phyloP scores from a whole-genome alignment of 2,888 invertebrate species.

The Catocala sponsa region DNA sequence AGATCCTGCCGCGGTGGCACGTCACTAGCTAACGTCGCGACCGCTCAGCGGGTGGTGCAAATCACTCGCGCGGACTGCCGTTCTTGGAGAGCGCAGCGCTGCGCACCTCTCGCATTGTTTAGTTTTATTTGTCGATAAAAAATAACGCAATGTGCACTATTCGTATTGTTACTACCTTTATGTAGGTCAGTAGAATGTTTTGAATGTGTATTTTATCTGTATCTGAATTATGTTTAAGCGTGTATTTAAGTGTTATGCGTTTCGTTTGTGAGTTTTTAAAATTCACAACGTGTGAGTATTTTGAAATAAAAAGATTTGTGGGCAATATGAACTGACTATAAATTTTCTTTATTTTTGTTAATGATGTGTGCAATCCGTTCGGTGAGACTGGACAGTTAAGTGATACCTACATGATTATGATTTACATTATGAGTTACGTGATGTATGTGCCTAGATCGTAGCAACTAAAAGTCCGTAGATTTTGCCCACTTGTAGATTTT shows the following conservation, averaged over 20 bases:
- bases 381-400: no score
- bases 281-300: no score
- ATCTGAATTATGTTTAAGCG: not conserved
- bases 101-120: slow-evolving; percentile 66
- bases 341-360: no score
- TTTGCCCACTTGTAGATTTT: no score
- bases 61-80: slow-evolving; percentile 87
- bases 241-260: not conserved
- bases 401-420: no score
- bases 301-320: no score
- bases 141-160: slow-evolving; percentile 44
- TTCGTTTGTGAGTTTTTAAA: not conserved
- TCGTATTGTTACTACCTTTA: slow-evolving; percentile 16
- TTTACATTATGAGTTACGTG: no score
- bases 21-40: slow-evolving; percentile 77
- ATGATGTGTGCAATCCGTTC: no score
- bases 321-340: no score
- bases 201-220: slow-evolving; percentile 4
- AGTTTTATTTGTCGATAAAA: slow-evolving; percentile 76
- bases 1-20: slow-evolving; percentile 43
- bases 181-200: slow-evolving; percentile 11
- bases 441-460: no score
- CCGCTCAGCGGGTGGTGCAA: slow-evolving; percentile 83
- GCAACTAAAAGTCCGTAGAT: no score
- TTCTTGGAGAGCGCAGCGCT: slow-evolving; percentile 77